Conservation (phyloP, 2,888 invertebrate genomes). For the Eristalinus aeneus region DNA sequence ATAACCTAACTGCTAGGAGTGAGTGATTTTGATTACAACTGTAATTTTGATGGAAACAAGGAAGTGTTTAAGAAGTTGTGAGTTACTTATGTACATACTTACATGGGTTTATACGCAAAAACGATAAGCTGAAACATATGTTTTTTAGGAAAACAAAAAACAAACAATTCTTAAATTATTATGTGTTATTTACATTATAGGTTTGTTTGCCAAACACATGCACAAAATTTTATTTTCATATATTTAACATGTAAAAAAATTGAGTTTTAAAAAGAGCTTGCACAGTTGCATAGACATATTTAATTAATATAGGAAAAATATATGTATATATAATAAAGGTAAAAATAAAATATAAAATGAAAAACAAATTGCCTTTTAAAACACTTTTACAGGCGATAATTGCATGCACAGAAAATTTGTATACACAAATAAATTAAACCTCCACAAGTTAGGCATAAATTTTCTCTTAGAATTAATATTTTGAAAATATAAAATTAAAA, state of each 20-base stretch:
- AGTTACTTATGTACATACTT: not conserved
- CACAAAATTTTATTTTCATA: not conserved
- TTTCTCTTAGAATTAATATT: not conserved
- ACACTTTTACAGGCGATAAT: not conserved
- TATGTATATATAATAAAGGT: not conserved
- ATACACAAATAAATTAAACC: not conserved
- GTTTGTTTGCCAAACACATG: not conserved
- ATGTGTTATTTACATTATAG: not conserved
- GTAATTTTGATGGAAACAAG: not conserved
- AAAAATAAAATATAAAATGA: not conserved
- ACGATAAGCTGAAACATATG: not conserved
- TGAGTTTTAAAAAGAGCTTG: not conserved
- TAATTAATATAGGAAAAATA: not conserved
- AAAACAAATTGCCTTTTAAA: not conserved
- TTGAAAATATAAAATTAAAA: not conserved
- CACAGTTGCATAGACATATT: not conserved
- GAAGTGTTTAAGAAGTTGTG: not conserved
- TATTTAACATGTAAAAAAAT: not conserved
- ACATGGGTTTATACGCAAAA: not conserved
- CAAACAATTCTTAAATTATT: not conserved
- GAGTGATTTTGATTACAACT: too few species aligned
- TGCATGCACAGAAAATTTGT: not conserved
- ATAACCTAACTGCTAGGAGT: too few species aligned
- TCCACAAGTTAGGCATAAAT: not conserved
- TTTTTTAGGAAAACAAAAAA: not conserved